phyloP scores from a whole-genome alignment of 2,888 invertebrate genomes.

The Apamea crenata region DNA sequence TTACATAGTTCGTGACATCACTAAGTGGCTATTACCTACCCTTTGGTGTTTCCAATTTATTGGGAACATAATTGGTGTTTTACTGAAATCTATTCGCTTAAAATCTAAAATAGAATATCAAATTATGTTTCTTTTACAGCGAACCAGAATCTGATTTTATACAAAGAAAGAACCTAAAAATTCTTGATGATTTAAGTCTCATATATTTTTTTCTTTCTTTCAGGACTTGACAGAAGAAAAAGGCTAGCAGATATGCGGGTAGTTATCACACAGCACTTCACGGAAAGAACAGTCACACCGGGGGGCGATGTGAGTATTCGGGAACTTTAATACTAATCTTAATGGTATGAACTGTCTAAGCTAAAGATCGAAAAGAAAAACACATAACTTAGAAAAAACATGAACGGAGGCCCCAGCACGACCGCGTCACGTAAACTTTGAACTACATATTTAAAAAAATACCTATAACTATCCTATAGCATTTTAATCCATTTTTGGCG shows the following conservation, averaged over 20 bases:
- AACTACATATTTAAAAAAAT: not conserved
- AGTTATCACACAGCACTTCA: conserved; percentile 86
- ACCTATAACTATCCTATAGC: not conserved
- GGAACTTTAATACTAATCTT: not conserved
- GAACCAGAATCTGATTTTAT: not conserved
- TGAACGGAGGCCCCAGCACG: not conserved
- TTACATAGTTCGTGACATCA: conserved; percentile 57
- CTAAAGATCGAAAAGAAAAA: not conserved
- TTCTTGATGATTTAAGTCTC: not conserved
- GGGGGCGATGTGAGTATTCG: conserved; percentile 87
- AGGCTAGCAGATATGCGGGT: conserved; percentile 78
- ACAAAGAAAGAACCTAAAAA: not conserved
- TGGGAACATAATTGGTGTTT: conserved; percentile 43
- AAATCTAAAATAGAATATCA: not conserved
- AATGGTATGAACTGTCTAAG: not conserved
- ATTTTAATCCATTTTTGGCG: not conserved
- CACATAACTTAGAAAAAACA: not conserved
- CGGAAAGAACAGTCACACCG: conserved; percentile 89
- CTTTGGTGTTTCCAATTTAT: conserved; percentile 32
- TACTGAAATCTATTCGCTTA: conserved; percentile 7
- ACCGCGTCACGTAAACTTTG: not conserved
- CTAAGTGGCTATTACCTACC: conserved; percentile 51
- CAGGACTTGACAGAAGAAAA: conserved; percentile 83
- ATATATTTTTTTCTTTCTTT: conserved; percentile 56
- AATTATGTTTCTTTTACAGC: too few species aligned